These are phyloP conservation scores for Drosophila sucinea DNA, from an alignment of 1,140 invertebrate genomes.

Conservation along the genomic window DNA sequence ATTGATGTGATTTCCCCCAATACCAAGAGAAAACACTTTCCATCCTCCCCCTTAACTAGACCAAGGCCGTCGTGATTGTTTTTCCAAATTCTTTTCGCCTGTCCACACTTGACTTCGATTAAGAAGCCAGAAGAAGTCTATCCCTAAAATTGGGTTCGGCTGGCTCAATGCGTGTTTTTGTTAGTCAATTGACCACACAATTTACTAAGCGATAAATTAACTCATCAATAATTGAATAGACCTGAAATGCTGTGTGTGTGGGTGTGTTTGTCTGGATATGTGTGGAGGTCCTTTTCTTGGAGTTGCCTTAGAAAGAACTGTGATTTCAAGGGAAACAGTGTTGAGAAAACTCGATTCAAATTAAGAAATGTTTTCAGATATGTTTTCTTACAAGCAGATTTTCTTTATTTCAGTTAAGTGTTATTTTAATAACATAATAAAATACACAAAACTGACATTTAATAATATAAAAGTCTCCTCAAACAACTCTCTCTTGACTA, in stretches of 20 bases:
- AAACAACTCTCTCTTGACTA: too few relatives aligned
- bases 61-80: conserved; percentile 54
- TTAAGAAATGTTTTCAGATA: background rate
- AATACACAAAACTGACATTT: too few relatives aligned
- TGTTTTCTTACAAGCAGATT: too few relatives aligned
- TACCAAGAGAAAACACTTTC: conserved; percentile 27
- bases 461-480: too few relatives aligned
- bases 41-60: conserved; percentile 7
- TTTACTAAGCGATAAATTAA: conserved; percentile 77
- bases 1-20: conserved; percentile 70
- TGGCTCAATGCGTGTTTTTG: conserved; percentile 62
- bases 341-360: background rate
- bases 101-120: conserved; percentile 58
- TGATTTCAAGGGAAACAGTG: background rate
- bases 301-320: conserved; percentile 4
- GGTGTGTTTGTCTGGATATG: background rate
- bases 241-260: conserved; percentile 11
- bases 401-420: too few relatives aligned
- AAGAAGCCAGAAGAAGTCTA: conserved; percentile 6
- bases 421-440: too few relatives aligned
- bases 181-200: conserved; percentile 75
- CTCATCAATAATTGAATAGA: conserved; percentile 71
- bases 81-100: conserved; percentile 56
- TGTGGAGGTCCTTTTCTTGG: conserved; percentile 27
- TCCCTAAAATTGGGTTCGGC: conserved; percentile 12